Evolutionary conservation across 2,888 invertebrate species (phyloP).

Genomic region (Drosophila nr. fundita): DNA sequence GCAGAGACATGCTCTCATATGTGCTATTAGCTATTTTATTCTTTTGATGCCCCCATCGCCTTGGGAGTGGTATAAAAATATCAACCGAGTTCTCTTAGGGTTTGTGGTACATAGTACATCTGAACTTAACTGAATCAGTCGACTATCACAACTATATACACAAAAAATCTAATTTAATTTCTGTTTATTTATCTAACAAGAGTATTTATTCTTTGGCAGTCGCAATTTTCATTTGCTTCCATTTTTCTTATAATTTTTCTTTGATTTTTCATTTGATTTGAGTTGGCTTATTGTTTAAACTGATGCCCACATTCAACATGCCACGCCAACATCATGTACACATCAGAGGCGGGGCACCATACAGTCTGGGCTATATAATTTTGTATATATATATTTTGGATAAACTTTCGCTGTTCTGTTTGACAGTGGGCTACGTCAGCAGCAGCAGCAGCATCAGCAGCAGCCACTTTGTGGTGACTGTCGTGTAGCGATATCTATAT

Average conservation of each 20-base stretch:
- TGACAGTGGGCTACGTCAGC: slow-evolving; percentile 5
- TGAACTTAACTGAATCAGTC: not conserved
- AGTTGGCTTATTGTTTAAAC: slow-evolving; percentile 22
- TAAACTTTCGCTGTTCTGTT: slow-evolving; percentile 58
- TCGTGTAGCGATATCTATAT: slow-evolving; percentile 15
- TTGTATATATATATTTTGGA: slow-evolving; percentile 10
- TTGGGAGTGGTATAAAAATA: not conserved
- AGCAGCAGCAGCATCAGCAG: slow-evolving; percentile 11
- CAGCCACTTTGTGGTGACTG: slow-evolving; percentile 48
- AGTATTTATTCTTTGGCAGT: slow-evolving; percentile 6
- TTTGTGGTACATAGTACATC: not conserved
- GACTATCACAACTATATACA: not conserved
- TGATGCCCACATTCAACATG: slow-evolving; percentile 31
- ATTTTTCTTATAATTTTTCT: slow-evolving; percentile 15
- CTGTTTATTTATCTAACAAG: not conserved
- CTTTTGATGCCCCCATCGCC: not conserved
- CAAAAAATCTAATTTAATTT: not conserved
- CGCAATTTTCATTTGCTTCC: no score
- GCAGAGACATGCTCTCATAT: not conserved
- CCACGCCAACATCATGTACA: slow-evolving; percentile 16
- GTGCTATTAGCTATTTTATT: slow-evolving; percentile 16
- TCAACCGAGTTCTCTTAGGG: not conserved
- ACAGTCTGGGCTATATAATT: slow-evolving; percentile 48
- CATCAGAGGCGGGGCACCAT: slow-evolving; percentile 47
- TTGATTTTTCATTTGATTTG: slow-evolving; percentile 30